Base-by-base conservation (phyloP, 1,140 invertebrate genomes). In the Piezodorus guildinii region DNA sequence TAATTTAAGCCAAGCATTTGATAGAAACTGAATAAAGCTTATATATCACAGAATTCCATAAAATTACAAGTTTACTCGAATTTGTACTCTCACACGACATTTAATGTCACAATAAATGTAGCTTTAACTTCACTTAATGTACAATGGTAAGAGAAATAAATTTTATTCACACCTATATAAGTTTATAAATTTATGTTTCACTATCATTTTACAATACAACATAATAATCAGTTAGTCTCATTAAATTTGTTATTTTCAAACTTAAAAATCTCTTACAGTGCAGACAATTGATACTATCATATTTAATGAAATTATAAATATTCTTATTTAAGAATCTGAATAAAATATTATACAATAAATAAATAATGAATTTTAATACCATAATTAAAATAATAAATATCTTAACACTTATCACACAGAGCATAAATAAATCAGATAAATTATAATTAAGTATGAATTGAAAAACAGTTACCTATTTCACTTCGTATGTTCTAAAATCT, bases 1-100 rank as follows among this genome's bases (percentile, higher is more conserved):
- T 10, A 49, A n/a, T 39, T 39, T 39, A 39, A 39, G 34, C 46
- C n/a, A 49, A 17, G 21, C 46, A 19, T 19, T 19, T 49, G 6
- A 49, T 49, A 49, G 6, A n/a, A 17, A 49, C 46, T 49, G 21
- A 49, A 49, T 49, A 49, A 49, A 49, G 46, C 46, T 49, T 49
- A 19, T 2, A 49, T 49, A 49, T 49, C 46, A 49, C 46, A 49
- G 46, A 49, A 49, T 49, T 49, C 14, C 34, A 39, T 39, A 39
- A 49, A 49, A 19, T 49, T 49, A 49, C 46, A n/a, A 49, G n/a
- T 49, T 19, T 49, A 49, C 21, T 49, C 2, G 1, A 39, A 49
- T 49, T 49, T 49, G 46, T 49, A 49, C 46, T 49, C 6, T 6
- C 21, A 49, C 21, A 19, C 21, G 16, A 49, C 46, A 46, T 19